Percentiles rank a stretch among this genome's conserved stretches.
phyloP scores from a whole-genome alignment of 92 coral and sea anemone species.

The Parazoanthus swiftii region DNA sequence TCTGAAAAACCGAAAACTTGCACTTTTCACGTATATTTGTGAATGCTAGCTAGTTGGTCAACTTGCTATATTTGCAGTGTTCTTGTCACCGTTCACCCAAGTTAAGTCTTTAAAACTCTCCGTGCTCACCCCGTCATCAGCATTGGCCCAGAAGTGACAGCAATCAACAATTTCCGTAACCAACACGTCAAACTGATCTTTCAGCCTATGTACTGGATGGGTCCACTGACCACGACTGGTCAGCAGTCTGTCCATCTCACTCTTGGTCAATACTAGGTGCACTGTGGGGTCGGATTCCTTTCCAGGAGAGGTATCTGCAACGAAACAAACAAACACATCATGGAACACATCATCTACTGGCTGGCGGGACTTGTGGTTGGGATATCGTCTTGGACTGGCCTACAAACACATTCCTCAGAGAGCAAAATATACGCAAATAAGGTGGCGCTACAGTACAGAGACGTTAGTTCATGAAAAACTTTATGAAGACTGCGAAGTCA shows the following conservation, averaged over 20 bases:
- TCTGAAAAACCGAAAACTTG: too few relatives aligned
- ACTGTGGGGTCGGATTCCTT: background rate
- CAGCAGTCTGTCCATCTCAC: constrained; percentile 15
- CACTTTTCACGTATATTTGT: too few relatives aligned
- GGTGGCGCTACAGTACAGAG: too few relatives aligned
- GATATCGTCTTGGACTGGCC: too few relatives aligned
- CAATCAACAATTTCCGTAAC: constrained; percentile 85
- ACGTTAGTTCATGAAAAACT: too few relatives aligned
- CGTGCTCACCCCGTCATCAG: constrained; percentile 73
- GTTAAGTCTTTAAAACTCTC: background rate
- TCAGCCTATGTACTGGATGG: background rate
- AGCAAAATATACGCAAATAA: too few relatives aligned
- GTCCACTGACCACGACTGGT: background rate
- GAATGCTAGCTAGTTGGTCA: too few relatives aligned
- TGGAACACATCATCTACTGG: background rate
- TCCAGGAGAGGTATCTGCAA: background rate
- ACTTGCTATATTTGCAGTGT: too few relatives aligned
- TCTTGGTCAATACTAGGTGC: background rate
- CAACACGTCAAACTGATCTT: constrained; percentile 65
- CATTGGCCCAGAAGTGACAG: constrained; percentile 88
- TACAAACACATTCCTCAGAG: too few relatives aligned
- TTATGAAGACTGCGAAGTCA: too few relatives aligned
- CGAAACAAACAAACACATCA: background rate
- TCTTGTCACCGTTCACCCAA: too few relatives aligned
- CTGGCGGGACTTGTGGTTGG: too few relatives aligned